Evolutionary conservation across 2,888 invertebrate genomes (phyloP).

Genomic region (Lasioglossum marginatum): DNA sequence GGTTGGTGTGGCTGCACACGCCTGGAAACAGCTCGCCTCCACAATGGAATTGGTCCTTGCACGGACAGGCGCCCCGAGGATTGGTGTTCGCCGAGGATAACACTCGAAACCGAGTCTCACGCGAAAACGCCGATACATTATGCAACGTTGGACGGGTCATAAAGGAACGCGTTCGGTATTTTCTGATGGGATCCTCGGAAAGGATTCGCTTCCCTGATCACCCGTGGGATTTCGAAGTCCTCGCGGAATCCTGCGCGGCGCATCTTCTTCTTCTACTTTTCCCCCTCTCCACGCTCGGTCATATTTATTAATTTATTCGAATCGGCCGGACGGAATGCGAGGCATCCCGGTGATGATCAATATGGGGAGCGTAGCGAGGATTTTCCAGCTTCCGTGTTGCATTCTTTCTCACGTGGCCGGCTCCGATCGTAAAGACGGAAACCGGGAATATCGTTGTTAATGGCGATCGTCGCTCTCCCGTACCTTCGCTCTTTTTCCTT

Average conservation of each 20-base stretch:
- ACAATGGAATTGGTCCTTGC: conserved; percentile 21
- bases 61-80: not conserved
- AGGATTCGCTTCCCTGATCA: conserved; percentile 41
- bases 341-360: conserved; percentile 43
- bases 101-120: conserved; percentile 65
- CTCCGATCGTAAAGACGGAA: conserved; percentile 45
- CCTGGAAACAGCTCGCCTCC: conserved; percentile 4
- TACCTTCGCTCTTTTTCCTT: conserved; percentile 16
- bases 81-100: conserved; percentile 9
- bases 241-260: conserved; percentile 22
- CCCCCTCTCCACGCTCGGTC: conserved; percentile 36
- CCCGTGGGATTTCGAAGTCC: conserved; percentile 45
- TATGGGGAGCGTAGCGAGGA: conserved; percentile 27
- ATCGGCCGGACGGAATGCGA: conserved; percentile 38
- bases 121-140: conserved; percentile 80
- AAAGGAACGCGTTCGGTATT: conserved; percentile 79
- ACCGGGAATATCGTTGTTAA: conserved; percentile 31
- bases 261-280: not conserved
- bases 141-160: conserved; percentile 81
- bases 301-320: conserved; percentile 74
- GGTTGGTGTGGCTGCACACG: conserved; percentile 14
- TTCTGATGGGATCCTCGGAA: conserved; percentile 65
- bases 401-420: conserved; percentile 66
- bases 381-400: conserved; percentile 52
- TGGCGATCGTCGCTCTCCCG: conserved; percentile 23